Base-by-base conservation (phyloP, 2,797 vertebrate species). In the Microctenopoma stevenorrisi region DNA sequence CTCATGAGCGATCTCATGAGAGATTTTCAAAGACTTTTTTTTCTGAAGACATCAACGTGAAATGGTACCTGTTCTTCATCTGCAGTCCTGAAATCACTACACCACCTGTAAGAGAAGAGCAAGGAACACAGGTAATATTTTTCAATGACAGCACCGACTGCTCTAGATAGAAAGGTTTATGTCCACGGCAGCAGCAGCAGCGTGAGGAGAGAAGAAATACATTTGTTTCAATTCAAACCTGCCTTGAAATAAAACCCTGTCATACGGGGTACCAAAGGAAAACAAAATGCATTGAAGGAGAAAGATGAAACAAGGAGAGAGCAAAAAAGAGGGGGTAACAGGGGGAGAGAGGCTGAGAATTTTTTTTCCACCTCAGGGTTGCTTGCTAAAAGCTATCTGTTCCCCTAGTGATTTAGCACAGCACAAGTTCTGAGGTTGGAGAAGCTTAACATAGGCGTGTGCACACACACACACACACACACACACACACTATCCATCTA, bases 311-410 rank as follows among this genome's bases (percentile, higher is more conserved):
- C 5, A 35, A 51, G 33, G 40, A 64, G 72, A 79, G 59, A 80
- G 74, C 43, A 60, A 68, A 56, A 85, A 76, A 76, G 74, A 61
- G 67, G 59, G 63, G 67, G 60, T 7, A 59, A 48, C 44, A 40
- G 56, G 38, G 56, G 14, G 56, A 69, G 40, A 30, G 61, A 75
- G 64, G 37, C 65, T 74, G 75, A 70, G 53, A 65, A 63, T 74
- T 76, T 56, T 87, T 87, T 72, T 84, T 88, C 71, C 72, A 82
- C 86, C 87, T 85, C 76, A 14, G 85, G 88, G 82, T 76, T 72
- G 76, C 68, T 77, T 83, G 88, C 88, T 89, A 91, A 91, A 92
- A 92, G 89, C 91, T 84, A 80, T 91, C 81, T 79, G 83, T 86
- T 91, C 86, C 90, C 89, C 81, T 86, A 86, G 86, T 85, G 91